A percentile compares a stretch with the other conserved stretches of the same genome.
Evolutionary conservation across 2,113 vertebrate species (phyloP).

Genomic region (Piaya cayana): DNA sequence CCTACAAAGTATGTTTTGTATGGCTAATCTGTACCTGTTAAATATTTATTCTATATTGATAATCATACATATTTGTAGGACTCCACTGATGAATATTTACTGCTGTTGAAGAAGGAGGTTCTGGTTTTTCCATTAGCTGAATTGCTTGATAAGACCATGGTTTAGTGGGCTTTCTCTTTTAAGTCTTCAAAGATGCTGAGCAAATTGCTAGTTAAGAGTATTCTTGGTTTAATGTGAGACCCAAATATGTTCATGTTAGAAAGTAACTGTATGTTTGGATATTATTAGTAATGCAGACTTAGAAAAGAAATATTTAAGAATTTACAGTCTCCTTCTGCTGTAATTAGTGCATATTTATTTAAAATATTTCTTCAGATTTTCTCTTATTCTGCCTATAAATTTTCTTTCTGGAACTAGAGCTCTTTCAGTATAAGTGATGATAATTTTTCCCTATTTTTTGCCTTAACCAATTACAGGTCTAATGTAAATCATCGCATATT

Average conservation of each 20-base stretch:
- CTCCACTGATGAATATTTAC: not conserved
- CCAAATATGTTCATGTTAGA: not conserved
- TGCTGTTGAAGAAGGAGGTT: not conserved
- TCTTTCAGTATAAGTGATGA: not conserved
- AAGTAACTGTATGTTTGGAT: not conserved
- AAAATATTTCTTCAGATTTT: not conserved
- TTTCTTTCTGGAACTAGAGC: not conserved
- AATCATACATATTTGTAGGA: not conserved
- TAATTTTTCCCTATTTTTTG: not conserved
- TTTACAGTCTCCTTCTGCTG: not conserved
- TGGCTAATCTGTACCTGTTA: not conserved
- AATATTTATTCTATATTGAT: not conserved
- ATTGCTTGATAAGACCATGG: not conserved
- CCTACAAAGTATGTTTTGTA: not conserved
- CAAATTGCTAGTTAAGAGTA: not conserved
- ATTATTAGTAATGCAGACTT: not conserved
- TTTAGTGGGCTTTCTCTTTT: not conserved
- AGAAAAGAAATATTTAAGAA: not conserved
- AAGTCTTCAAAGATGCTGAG: not conserved
- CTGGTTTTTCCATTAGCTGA: not conserved
- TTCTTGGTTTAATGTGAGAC: not conserved
- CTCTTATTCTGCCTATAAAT: not conserved
- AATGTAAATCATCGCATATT: not conserved
- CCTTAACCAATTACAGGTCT: not conserved
- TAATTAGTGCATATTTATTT: not conserved